A percentile compares a stretch with the other conserved stretches of the same genome.
Evolutionary conservation across 2,797 vertebrate species (phyloP).

Genomic region (Sebastes oblongus): DNA sequence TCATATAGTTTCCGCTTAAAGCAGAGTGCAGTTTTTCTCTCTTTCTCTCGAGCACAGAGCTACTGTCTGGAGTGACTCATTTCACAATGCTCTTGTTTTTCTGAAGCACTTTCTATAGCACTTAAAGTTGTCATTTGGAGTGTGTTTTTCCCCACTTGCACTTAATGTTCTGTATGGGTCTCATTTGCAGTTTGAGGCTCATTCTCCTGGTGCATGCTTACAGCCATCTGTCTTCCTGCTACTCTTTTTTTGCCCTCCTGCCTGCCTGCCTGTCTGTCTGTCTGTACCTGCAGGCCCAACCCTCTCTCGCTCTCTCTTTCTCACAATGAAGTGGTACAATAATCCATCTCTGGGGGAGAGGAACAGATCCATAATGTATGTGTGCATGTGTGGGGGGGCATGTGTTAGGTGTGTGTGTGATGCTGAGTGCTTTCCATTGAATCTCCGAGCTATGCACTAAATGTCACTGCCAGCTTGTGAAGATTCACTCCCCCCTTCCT

Average conservation of each 20-base stretch:
- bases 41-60: not conserved
- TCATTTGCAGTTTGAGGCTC: constrained; percentile 55
- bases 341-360: constrained; percentile 57
- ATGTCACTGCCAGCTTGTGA: constrained; percentile 50
- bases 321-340: constrained; percentile 42
- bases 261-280: constrained; percentile 11
- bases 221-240: constrained; percentile 35
- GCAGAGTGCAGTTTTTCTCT: not conserved
- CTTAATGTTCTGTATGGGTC: constrained; percentile 49
- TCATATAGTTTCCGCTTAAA: constrained; percentile 3
- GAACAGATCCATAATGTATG: constrained; percentile 57
- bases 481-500: constrained; percentile 5
- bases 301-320: constrained; percentile 22
- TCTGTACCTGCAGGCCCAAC: constrained; percentile 32
- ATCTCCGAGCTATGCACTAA: constrained; percentile 38
- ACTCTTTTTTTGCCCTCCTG: not conserved
- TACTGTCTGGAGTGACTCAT: constrained; percentile 47
- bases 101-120: constrained; percentile 41
- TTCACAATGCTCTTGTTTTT: constrained; percentile 58
- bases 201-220: constrained; percentile 20
- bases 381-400: constrained; percentile 6
- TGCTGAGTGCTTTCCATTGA: constrained; percentile 31
- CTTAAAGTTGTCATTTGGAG: constrained; percentile 64
- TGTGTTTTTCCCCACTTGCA: constrained; percentile 19
- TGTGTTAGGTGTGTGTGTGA: constrained; percentile 4